Percentiles rank a stretch among this genome's conserved stretches.
Conservation (phyloP, 2,888 invertebrate genomes). For the Oscheius sp. region DNA sequence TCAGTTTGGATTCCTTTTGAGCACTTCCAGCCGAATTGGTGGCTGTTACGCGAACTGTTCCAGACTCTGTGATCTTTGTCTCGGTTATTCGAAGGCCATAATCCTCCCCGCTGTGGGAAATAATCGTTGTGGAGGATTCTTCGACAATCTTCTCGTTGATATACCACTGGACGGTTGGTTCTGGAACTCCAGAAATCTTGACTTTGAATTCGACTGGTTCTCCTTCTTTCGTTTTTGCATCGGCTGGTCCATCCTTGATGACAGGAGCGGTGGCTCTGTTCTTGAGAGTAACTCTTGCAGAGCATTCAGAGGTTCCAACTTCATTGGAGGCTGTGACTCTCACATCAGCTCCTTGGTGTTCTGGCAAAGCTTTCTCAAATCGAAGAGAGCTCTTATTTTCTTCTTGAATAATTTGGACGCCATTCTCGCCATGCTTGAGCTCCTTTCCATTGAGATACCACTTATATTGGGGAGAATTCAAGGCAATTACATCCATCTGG, state of each 20-base stretch:
- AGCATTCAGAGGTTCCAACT: constrained; percentile 52
- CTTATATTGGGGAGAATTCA: constrained; percentile 78
- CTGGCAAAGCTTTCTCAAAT: constrained; percentile 81
- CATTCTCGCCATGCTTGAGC: constrained; percentile 57
- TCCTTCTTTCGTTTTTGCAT: constrained; percentile 52
- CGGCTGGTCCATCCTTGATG: constrained; percentile 43
- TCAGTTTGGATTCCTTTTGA: constrained; percentile 65
- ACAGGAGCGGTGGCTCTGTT: constrained; percentile 42
- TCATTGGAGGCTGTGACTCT: constrained; percentile 59
- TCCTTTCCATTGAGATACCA: constrained; percentile 74
- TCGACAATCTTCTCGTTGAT: constrained; percentile 56
- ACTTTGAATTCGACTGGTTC: constrained; percentile 53
- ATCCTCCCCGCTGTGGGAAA: constrained; percentile 38
- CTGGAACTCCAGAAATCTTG: constrained; percentile 58
- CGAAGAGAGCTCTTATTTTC: constrained; percentile 73
- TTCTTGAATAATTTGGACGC: constrained; percentile 53
- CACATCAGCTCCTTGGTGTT: constrained; percentile 74
- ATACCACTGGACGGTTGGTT: constrained; percentile 69
- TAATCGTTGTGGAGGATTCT: constrained; percentile 34
- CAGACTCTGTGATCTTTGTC: constrained; percentile 46
- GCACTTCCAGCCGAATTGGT: constrained; percentile 59
- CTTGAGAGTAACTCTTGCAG: constrained; percentile 42
- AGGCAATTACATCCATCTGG: constrained; percentile 60
- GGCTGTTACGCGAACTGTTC: constrained; percentile 56
- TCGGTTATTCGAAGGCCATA: constrained; percentile 53